Evolutionary conservation across 1,140 invertebrate species (phyloP).

Genomic region (Dreissena rostriformis): DNA sequence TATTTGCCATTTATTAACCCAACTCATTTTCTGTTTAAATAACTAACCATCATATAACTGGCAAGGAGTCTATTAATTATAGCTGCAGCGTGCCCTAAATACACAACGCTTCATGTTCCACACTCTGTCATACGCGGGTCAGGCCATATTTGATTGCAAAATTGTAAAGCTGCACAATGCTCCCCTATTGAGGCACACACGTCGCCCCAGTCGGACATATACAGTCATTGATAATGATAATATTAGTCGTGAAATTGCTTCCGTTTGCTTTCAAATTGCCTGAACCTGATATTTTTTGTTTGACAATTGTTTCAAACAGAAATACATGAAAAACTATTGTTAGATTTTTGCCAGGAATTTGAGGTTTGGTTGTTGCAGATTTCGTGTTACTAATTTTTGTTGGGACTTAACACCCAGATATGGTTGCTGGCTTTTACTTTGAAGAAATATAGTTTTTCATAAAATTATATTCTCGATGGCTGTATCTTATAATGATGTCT

Average conservation of each 20-base stretch:
- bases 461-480: no score
- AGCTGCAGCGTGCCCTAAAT: constrained; percentile 23
- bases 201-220: not conserved
- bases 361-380: not conserved
- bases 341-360: not conserved
- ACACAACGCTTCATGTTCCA: constrained; percentile 1
- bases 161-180: constrained; percentile 32
- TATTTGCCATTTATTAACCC: no score
- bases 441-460: no score
- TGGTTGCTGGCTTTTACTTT: no score
- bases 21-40: no score
- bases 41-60: no score
- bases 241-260: constrained; percentile 33
- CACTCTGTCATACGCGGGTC: no score
- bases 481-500: no score
- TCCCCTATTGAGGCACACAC: constrained; percentile 35
- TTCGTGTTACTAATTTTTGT: not conserved
- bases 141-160: constrained; percentile 22
- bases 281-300: constrained; percentile 33
- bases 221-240: constrained; percentile 22
- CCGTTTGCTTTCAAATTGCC: constrained; percentile 15
- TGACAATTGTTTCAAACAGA: constrained; percentile 16
- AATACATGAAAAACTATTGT: constrained; percentile 2
- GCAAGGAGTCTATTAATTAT: constrained; percentile 5
- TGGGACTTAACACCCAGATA: not conserved